These are phyloP conservation scores for Blastobasis adustella DNA, from an alignment of 2,888 invertebrate genomes.

Conservation along the genomic window DNA sequence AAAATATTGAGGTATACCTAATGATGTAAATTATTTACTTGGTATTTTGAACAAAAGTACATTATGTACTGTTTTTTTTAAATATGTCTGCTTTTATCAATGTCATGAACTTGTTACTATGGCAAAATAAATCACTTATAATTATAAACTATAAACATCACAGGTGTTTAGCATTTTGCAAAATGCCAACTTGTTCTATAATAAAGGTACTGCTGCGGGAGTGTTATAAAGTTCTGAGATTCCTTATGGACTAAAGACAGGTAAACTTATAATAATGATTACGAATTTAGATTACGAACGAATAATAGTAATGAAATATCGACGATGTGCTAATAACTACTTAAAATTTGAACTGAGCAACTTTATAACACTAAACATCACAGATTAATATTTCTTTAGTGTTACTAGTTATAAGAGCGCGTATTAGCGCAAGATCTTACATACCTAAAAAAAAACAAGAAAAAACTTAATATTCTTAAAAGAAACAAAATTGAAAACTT, in stretches of 20 bases:
- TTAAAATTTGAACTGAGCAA: conserved; percentile 64
- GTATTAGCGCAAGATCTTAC: background rate
- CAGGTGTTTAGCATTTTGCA: conserved; percentile 6
- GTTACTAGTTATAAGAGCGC: background rate
- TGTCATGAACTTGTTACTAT: no score
- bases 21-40: no score
- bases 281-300: background rate
- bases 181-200: background rate
- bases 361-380: conserved; percentile 31
- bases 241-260: no score
- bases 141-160: conserved; percentile 18
- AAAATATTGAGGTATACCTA: no score
- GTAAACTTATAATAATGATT: conserved; percentile 18
- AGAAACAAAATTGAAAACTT: background rate
- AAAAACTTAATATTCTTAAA: conserved; percentile 10
- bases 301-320: no score
- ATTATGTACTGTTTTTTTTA: no score
- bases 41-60: no score
- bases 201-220: conserved; percentile 5
- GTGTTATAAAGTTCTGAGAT: no score
- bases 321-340: no score
- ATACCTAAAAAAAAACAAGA: conserved; percentile 2
- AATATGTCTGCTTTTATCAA: no score
- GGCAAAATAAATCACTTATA: conserved; percentile 57
- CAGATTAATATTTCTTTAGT: conserved; percentile 7